Conservation (phyloP, 2,797 vertebrate genomes). For the Valencia hispanica region DNA sequence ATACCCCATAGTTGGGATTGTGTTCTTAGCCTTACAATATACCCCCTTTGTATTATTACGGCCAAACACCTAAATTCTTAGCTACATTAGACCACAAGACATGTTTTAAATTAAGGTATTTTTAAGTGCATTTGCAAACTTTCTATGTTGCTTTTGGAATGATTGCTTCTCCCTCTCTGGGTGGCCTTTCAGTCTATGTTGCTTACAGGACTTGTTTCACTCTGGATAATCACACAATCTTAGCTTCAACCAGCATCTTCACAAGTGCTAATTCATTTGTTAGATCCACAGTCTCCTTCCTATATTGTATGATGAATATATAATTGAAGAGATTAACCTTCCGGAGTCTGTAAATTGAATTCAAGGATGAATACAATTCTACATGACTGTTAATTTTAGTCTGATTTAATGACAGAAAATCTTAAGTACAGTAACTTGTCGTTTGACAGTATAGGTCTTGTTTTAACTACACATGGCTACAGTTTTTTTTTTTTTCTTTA, state of each 20-base stretch:
- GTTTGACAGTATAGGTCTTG: neutral
- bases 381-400: neutral
- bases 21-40: neutral
- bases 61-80: neutral
- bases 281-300: neutral
- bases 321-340: neutral
- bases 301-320: neutral
- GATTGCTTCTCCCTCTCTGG: no score
- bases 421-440: neutral
- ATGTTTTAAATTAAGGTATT: neutral
- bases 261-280: no score
- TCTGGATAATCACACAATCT: no score
- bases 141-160: no score
- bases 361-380: neutral
- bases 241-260: no score
- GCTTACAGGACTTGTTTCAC: no score
- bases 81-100: neutral
- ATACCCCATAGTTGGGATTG: neutral
- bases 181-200: no score
- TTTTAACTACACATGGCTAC: neutral
- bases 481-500: constrained; percentile 61
- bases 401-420: neutral
- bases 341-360: neutral
- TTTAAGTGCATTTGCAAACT: no score
- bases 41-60: neutral